phyloP scores from a whole-genome alignment of 37 sponge, comb jelly and placozoan genomes.

The Haliclona indistincta region DNA sequence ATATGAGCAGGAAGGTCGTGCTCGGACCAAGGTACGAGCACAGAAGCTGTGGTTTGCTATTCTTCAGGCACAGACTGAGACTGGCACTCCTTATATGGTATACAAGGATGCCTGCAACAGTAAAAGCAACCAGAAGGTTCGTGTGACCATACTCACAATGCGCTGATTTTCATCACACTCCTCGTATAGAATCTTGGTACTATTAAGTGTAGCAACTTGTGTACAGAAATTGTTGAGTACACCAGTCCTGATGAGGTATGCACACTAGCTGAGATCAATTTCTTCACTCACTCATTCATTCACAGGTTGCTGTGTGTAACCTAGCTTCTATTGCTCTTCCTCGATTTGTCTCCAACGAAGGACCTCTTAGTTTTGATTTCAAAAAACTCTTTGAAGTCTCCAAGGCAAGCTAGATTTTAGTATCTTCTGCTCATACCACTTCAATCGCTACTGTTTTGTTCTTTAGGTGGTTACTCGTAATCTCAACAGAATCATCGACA shows the following conservation, averaged over 20 bases:
- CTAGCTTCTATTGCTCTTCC: constrained; percentile 96
- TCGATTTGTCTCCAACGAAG: constrained; percentile 73
- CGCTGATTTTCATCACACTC: not conserved
- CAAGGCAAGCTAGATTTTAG: constrained; percentile 47
- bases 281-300: not conserved
- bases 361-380: constrained; percentile 81
- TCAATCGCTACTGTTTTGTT: not conserved
- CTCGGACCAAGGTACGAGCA: constrained; percentile 70
- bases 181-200: constrained; percentile 88
- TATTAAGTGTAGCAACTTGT: constrained; percentile 97
- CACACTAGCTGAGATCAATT: too few relatives aligned
- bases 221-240: constrained; percentile 99
- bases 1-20: constrained; percentile 90
- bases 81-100: constrained; percentile 98
- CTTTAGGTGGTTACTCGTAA: constrained; percentile 89
- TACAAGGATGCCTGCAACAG: constrained; percentile 98
- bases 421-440: not conserved
- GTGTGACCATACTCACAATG: not conserved
- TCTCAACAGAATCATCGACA: constrained; percentile 94
- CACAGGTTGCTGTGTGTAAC: constrained; percentile 97
- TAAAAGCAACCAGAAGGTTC: constrained; percentile 97
- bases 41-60: constrained; percentile 99
- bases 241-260: constrained; percentile 91
- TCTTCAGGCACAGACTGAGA: constrained; percentile 93
- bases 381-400: constrained; percentile 87